Evolutionary conservation across 2,797 vertebrate genomes (phyloP).

Genomic region (Staurois parvus): DNA sequence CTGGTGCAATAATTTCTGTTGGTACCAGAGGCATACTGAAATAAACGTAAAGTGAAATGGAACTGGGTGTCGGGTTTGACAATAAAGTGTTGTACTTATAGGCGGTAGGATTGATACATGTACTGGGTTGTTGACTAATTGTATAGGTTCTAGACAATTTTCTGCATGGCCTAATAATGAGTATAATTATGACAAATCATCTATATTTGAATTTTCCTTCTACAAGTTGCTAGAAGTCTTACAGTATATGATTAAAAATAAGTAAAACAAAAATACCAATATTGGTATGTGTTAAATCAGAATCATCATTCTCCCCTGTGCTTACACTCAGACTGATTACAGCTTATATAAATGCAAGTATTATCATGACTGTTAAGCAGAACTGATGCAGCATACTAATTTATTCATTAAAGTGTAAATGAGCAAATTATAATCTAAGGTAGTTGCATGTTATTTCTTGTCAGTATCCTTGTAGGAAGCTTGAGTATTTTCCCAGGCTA

Average conservation of each 20-base stretch:
- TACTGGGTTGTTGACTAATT: not conserved
- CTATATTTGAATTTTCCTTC: not conserved
- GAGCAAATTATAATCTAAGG: conserved; percentile 65
- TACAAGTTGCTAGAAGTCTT: conserved; percentile 63
- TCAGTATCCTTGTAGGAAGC: conserved; percentile 53
- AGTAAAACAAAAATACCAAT: not conserved
- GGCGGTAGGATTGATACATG: too few relatives aligned
- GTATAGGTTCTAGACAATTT: not conserved
- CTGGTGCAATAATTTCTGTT: too few relatives aligned
- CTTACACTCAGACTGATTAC: conserved; percentile 68
- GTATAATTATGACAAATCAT: not conserved
- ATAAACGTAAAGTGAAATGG: too few relatives aligned
- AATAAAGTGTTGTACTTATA: too few relatives aligned
- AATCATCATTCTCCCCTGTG: conserved; percentile 69
- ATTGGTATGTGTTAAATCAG: conserved; percentile 62
- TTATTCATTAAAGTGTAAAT: conserved; percentile 85
- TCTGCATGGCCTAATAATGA: not conserved
- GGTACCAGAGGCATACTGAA: too few relatives aligned
- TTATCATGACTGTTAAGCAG: conserved; percentile 70
- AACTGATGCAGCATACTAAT: conserved; percentile 79
- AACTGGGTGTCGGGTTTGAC: too few relatives aligned
- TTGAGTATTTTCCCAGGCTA: conserved; percentile 26
- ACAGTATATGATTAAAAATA: conserved; percentile 61
- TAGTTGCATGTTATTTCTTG: conserved; percentile 59
- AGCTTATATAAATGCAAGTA: conserved; percentile 73